phyloP scores from a whole-genome alignment of 2,797 vertebrate genomes.

The Harpagifer antarcticus region DNA sequence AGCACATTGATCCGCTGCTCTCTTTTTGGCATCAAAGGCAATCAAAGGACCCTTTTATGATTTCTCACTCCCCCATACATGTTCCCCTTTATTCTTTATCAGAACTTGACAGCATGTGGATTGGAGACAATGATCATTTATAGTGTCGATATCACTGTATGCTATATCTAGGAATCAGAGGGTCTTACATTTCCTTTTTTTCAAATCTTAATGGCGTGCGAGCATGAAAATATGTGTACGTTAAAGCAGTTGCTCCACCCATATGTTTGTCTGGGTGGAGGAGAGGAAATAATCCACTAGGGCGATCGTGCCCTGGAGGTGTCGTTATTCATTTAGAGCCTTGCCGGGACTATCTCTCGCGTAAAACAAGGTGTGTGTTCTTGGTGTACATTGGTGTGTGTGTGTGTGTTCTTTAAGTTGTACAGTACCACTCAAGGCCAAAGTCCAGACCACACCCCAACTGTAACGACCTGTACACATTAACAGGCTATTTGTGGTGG shows the following conservation, averaged over 20 bases:
- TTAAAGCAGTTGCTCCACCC: neutral
- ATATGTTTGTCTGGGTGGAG: neutral
- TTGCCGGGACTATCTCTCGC: neutral
- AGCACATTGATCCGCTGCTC: slow-evolving; percentile 59
- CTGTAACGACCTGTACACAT: slow-evolving; percentile 47
- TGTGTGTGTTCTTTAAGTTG: slow-evolving; percentile 12
- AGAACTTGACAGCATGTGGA: neutral
- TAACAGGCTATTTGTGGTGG: slow-evolving; percentile 55
- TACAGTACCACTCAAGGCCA: slow-evolving; percentile 45
- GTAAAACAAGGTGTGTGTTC: neutral
- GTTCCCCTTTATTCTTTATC: slow-evolving; percentile 2
- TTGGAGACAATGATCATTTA: slow-evolving; percentile 1
- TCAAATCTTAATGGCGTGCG: slow-evolving; percentile 4
- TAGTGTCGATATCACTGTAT: neutral
- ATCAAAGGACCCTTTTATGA: slow-evolving; percentile 12
- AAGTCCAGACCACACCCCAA: slow-evolving; percentile 59
- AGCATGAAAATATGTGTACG: neutral
- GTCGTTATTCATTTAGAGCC: slow-evolving; percentile 54
- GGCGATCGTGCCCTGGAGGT: neutral
- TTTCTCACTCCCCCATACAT: neutral
- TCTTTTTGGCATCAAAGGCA: slow-evolving; percentile 45
- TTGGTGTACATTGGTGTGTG: neutral
- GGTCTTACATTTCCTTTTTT: neutral
- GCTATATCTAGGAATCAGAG: slow-evolving; percentile 22
- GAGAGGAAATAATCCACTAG: neutral